phyloP scores from a whole-genome alignment of 2,888 invertebrate species.

The Acanthosepion pharaonis region DNA sequence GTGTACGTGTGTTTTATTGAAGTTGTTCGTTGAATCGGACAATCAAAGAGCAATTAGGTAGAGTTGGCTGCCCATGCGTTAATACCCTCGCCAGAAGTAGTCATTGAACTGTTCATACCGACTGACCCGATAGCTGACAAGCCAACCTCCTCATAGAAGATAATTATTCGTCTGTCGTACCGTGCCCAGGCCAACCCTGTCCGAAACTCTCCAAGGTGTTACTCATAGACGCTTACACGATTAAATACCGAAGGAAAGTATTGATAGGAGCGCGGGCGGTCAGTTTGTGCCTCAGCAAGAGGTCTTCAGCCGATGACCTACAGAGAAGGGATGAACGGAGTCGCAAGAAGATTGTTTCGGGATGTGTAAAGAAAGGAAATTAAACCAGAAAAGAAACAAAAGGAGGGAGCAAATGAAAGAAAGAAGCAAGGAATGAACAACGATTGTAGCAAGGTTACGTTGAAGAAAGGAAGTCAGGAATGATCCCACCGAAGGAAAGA shows the following conservation, averaged over 20 bases:
- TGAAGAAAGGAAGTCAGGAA: too few relatives aligned
- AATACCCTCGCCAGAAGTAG: not conserved
- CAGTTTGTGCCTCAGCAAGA: not conserved
- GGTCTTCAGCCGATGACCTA: not conserved
- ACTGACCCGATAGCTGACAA: not conserved
- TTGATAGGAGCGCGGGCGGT: not conserved
- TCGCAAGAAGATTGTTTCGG: not conserved
- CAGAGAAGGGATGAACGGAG: not conserved
- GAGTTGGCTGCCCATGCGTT: not conserved
- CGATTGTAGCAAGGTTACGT: too few relatives aligned
- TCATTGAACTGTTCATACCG: slow-evolving; percentile 5
- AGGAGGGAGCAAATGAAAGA: too few relatives aligned
- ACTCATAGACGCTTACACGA: not conserved
- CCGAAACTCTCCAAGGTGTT: not conserved
- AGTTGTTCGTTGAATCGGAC: not conserved
- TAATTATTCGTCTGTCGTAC: not conserved
- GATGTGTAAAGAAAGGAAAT: not conserved
- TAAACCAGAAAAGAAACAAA: too few relatives aligned
- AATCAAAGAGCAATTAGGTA: not conserved
- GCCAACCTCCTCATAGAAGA: not conserved
- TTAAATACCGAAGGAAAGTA: not conserved
- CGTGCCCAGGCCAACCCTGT: not conserved
- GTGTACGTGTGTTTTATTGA: not conserved
- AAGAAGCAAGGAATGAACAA: too few relatives aligned
- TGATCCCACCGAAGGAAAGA: too few relatives aligned